Conservation (phyloP, 2,113 vertebrate species). For the Dolichallabes microphthalmus region DNA sequence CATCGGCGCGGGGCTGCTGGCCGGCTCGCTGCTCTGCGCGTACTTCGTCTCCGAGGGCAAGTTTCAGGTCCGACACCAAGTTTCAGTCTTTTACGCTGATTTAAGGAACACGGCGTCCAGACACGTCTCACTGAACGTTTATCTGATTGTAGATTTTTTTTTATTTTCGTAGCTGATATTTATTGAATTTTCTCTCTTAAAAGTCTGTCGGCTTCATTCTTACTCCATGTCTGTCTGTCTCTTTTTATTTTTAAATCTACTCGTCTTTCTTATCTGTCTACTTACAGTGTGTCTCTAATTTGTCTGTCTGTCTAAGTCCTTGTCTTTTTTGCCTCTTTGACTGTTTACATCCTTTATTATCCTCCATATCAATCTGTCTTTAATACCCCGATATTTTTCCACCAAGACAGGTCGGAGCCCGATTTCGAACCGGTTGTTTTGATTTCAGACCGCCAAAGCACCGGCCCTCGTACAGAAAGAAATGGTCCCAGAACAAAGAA, state of each 20-base stretch:
- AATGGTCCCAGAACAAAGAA: too few species aligned
- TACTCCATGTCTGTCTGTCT: neutral
- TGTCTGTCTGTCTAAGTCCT: neutral
- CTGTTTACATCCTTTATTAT: neutral
- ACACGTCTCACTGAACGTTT: neutral
- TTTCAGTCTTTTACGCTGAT: neutral
- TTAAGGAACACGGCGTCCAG: too few species aligned
- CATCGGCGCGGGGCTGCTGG: conserved; percentile 84
- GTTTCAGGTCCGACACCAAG: conserved; percentile 70
- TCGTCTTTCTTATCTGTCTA: neutral
- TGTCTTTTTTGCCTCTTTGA: neutral
- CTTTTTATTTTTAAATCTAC: neutral
- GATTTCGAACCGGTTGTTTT: too few species aligned
- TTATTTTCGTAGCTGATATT: neutral
- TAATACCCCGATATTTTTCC: too few species aligned
- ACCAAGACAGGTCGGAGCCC: too few species aligned
- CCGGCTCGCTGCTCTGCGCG: conserved; percentile 89
- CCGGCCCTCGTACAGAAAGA: too few species aligned
- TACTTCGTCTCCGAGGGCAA: conserved; percentile 88
- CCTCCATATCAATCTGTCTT: too few species aligned
- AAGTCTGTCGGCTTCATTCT: neutral
- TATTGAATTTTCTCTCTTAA: too few species aligned
- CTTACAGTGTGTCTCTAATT: neutral
- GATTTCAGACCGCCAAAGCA: too few species aligned
- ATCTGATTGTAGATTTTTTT: too few species aligned